Evolutionary conservation across 2,797 vertebrate genomes (phyloP).

Genomic region (Sebastes matsubarae): DNA sequence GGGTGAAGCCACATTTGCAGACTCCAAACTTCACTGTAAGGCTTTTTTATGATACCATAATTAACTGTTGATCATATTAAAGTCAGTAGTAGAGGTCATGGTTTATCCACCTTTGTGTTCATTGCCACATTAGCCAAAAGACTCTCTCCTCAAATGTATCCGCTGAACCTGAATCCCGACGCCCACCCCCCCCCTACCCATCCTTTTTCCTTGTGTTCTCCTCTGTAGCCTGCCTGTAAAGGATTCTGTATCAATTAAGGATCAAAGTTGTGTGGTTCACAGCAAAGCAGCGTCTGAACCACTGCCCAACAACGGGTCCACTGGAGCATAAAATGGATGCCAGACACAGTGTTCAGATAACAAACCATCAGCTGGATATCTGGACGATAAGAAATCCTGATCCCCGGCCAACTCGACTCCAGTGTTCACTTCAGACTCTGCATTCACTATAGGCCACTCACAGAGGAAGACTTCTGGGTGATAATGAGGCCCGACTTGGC

Average conservation of each 20-base stretch:
- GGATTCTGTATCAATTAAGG: constrained; percentile 56
- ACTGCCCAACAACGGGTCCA: constrained; percentile 49
- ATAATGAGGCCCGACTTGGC: constrained; percentile 26
- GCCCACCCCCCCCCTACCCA: not conserved
- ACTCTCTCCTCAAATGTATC: constrained; percentile 2
- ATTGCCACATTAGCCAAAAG: not conserved
- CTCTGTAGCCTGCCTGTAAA: constrained; percentile 23
- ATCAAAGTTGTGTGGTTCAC: constrained; percentile 58
- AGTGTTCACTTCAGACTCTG: constrained; percentile 27
- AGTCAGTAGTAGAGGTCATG: not conserved
- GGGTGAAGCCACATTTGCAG: too few relatives aligned
- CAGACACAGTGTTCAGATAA: constrained; percentile 60
- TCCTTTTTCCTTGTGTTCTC: not conserved
- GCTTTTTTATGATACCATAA: not conserved
- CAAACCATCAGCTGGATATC: constrained; percentile 64
- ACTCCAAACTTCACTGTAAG: too few relatives aligned
- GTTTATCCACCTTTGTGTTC: constrained; percentile 1
- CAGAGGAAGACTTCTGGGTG: constrained; percentile 25
- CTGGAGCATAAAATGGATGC: constrained; percentile 56
- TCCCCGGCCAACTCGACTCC: constrained; percentile 46
- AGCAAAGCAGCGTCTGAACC: constrained; percentile 50
- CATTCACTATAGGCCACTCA: constrained; percentile 14
- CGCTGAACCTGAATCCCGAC: not conserved
- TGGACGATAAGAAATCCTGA: constrained; percentile 52
- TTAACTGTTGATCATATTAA: not conserved